A percentile compares a stretch with the other conserved stretches of the same genome.
Evolutionary conservation across 2,797 vertebrate genomes (phyloP).

Genomic region (Sebastes steindachneri): DNA sequence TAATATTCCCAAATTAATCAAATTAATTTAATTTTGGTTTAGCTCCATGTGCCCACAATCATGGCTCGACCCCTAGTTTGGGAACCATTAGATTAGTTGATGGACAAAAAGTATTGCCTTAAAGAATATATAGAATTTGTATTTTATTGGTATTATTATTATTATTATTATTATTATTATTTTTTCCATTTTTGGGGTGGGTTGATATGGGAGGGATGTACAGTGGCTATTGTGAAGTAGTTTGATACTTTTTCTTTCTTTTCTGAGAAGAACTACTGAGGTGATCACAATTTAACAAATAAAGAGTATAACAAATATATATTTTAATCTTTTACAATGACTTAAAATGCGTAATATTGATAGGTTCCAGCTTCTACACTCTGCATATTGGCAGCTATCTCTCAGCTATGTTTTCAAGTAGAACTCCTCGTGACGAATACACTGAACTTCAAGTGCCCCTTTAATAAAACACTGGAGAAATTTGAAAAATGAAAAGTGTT

Average conservation of each 20-base stretch:
- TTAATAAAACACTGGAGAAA: neutral
- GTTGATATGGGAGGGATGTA: too few relatives aligned
- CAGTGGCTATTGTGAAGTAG: too few relatives aligned
- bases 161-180: too few relatives aligned
- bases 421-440: neutral
- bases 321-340: neutral
- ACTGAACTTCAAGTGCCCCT: neutral
- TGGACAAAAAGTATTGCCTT: neutral
- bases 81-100: neutral
- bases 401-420: neutral
- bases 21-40: neutral
- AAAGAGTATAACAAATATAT: neutral
- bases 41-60: neutral
- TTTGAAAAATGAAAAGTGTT: neutral
- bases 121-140: too few relatives aligned
- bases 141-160: too few relatives aligned
- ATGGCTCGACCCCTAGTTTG: neutral
- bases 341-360: neutral
- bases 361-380: neutral
- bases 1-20: neutral
- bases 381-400: neutral
- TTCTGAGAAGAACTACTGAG: too few relatives aligned
- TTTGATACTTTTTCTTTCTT: too few relatives aligned
- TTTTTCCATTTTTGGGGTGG: too few relatives aligned
- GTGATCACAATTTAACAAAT: neutral